These are phyloP conservation scores for Sarcophilus harrisii DNA, from an alignment of 2,797 vertebrate genomes.

Conservation along the genomic window DNA sequence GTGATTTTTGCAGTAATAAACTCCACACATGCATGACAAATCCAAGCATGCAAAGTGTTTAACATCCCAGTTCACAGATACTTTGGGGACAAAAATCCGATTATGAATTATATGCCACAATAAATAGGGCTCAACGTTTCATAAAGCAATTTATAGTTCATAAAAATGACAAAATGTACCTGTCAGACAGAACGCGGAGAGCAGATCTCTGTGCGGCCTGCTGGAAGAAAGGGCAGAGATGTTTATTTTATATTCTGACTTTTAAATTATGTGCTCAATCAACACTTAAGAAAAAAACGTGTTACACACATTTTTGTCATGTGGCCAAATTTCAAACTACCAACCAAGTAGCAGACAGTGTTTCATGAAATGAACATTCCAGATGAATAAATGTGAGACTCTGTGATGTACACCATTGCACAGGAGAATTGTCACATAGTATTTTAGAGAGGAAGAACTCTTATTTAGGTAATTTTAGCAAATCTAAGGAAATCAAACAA, in stretches of 20 bases:
- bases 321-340: slow-evolving; percentile 81
- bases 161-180: slow-evolving; percentile 91
- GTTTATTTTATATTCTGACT: slow-evolving; percentile 89
- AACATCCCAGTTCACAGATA: slow-evolving; percentile 86
- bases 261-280: slow-evolving; percentile 86
- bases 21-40: slow-evolving; percentile 87
- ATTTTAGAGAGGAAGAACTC: slow-evolving; percentile 63
- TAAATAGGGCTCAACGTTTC: slow-evolving; percentile 89
- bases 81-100: slow-evolving; percentile 87
- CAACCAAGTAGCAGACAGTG: slow-evolving; percentile 69
- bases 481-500: slow-evolving; percentile 62
- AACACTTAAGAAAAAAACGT: slow-evolving; percentile 80
- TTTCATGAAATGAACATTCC: slow-evolving; percentile 72
- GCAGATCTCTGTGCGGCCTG: slow-evolving; percentile 89
- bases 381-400: slow-evolving; percentile 61
- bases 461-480: slow-evolving; percentile 38
- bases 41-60: slow-evolving; percentile 88
- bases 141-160: slow-evolving; percentile 91
- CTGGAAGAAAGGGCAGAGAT: slow-evolving; percentile 89
- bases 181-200: slow-evolving; percentile 88
- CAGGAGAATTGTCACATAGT: slow-evolving; percentile 27
- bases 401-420: slow-evolving; percentile 58
- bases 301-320: slow-evolving; percentile 83
- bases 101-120: slow-evolving; percentile 89
- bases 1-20: slow-evolving; percentile 85